Conservation (phyloP, 2,888 invertebrate species). For the Drosophila atroscutellata region DNA sequence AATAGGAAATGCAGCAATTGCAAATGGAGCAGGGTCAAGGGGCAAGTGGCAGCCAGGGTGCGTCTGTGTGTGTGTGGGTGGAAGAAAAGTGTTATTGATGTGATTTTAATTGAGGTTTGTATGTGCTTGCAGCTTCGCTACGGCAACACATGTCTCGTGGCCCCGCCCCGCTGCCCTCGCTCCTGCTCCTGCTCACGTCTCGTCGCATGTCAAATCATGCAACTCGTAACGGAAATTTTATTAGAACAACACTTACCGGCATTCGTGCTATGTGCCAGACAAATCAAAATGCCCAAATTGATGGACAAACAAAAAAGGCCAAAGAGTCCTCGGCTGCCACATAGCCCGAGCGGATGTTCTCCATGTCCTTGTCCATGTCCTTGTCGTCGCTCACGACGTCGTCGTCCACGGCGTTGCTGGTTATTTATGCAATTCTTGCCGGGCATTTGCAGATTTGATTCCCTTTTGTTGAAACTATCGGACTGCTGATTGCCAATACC, state of each 20-base stretch:
- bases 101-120: constrained; percentile 74
- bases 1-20: constrained; percentile 32
- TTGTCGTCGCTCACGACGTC: constrained; percentile 25
- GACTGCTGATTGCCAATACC: constrained; percentile 43
- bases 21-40: not conserved
- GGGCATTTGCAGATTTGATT: constrained; percentile 61
- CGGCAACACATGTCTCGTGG: constrained; percentile 7
- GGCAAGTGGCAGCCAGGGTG: not conserved
- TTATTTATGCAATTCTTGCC: constrained; percentile 64
- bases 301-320: constrained; percentile 56
- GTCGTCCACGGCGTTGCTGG: constrained; percentile 59
- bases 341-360: not conserved
- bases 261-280: constrained; percentile 71
- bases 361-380: not conserved
- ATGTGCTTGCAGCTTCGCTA: constrained; percentile 2
- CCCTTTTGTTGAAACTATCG: constrained; percentile 23
- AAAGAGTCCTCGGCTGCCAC: constrained; percentile 13
- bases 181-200: constrained; percentile 15
- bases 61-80: not conserved
- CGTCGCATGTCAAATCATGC: constrained; percentile 67
- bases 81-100: constrained; percentile 69
- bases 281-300: constrained; percentile 72
- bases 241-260: constrained; percentile 78
- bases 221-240: constrained; percentile 68
- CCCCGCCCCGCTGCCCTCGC: not conserved